Evolutionary conservation across 2,888 invertebrate genomes (phyloP).

Genomic region (Sarcophaga carnaria): DNA sequence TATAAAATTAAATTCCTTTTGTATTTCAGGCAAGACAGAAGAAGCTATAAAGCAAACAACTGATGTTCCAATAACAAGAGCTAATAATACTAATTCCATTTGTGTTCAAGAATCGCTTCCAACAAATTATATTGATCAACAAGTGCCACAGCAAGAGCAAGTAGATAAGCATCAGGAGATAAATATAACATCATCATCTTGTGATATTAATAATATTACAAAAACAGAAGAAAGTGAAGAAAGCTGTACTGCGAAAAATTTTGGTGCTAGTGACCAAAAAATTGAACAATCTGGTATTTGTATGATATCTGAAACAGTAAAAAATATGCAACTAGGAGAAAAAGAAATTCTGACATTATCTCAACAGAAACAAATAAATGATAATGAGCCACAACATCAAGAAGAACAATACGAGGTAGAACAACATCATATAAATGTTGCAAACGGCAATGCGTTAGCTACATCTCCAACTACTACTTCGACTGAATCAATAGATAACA

Average conservation of each 20-base stretch:
- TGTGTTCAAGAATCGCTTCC: constrained; percentile 62
- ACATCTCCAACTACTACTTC: constrained; percentile 47
- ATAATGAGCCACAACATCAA: constrained; percentile 37
- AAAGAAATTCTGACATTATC: constrained; percentile 53
- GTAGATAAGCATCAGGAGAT: constrained; percentile 34
- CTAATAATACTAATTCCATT: constrained; percentile 46
- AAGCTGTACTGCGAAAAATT: constrained; percentile 23
- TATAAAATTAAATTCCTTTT: not conserved
- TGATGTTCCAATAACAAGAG: constrained; percentile 27
- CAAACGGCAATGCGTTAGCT: constrained; percentile 62
- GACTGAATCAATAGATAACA: constrained; percentile 20
- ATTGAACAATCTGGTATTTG: constrained; percentile 9
- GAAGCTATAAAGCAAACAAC: constrained; percentile 41
- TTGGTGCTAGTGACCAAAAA: constrained; percentile 55
- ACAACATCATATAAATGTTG: constrained; percentile 26
- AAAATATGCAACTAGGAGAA: constrained; percentile 65
- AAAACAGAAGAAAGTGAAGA: constrained; percentile 16
- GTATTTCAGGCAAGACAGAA: constrained; percentile 39
- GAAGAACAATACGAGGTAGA: constrained; percentile 21
- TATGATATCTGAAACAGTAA: constrained; percentile 34
- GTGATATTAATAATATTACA: constrained; percentile 36
- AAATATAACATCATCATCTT: constrained; percentile 17
- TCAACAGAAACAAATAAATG: constrained; percentile 47
- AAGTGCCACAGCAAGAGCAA: constrained; percentile 50
- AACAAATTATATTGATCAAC: constrained; percentile 55